These are phyloP conservation scores for Brachymystax lenok DNA, from an alignment of 2,797 vertebrate species.

Conservation along the genomic window DNA sequence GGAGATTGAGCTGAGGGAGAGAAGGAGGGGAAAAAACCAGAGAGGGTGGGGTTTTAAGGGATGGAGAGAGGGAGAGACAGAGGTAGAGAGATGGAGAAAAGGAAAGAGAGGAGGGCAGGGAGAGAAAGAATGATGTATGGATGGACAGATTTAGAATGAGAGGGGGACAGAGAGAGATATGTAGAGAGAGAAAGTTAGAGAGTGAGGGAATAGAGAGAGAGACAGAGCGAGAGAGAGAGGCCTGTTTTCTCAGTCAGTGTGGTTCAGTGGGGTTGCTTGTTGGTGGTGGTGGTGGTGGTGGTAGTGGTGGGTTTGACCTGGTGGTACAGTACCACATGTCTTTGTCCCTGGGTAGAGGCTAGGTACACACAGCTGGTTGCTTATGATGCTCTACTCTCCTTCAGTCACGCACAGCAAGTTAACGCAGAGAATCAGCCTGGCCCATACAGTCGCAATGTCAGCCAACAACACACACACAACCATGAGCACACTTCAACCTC, in stretches of 20 bases:
- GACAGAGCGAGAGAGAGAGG: not conserved
- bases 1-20: conserved; percentile 63
- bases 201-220: not conserved
- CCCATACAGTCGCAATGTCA: conserved; percentile 27
- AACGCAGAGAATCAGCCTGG: conserved; percentile 21
- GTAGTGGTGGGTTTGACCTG: conserved; percentile 38
- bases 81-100: not conserved
- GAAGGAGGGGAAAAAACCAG: too few species aligned
- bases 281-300: not conserved
- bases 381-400: conserved; percentile 30
- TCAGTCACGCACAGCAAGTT: conserved; percentile 62
- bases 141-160: not conserved
- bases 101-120: not conserved
- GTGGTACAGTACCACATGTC: conserved; percentile 29
- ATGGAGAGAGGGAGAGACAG: conserved; percentile 2
- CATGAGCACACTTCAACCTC: not conserved
- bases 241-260: not conserved
- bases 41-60: not conserved
- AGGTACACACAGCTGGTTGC: conserved; percentile 58
- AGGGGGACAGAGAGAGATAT: not conserved
- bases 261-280: conserved; percentile 13
- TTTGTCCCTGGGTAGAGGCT: conserved; percentile 31
- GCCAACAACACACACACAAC: conserved; percentile 10
- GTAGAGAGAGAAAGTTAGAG: not conserved
- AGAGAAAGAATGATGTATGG: not conserved